Evolutionary conservation across 2,797 vertebrate genomes (phyloP).

Genomic region (Sylvilagus floridanus): DNA sequence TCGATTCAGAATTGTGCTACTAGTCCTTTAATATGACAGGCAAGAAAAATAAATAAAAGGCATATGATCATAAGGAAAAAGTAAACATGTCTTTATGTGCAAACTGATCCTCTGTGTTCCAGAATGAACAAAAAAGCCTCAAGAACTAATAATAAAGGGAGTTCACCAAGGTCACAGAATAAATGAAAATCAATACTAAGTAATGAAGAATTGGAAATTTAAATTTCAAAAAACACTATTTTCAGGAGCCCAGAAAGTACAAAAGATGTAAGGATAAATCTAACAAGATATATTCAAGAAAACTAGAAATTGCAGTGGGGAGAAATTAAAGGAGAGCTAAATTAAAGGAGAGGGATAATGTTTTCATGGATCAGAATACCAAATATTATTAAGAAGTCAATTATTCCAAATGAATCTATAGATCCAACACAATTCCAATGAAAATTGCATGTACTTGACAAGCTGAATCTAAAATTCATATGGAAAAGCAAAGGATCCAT

Average conservation of each 20-base stretch:
- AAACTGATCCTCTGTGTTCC: not conserved
- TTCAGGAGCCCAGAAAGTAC: not conserved
- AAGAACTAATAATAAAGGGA: constrained; percentile 17
- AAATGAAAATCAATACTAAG: not conserved
- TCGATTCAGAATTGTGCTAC: constrained; percentile 39
- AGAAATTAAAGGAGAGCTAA: not conserved
- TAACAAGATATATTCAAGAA: not conserved
- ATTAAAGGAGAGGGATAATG: not conserved
- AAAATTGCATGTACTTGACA: constrained; percentile 8
- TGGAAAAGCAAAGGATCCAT: not conserved
- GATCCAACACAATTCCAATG: constrained; percentile 2
- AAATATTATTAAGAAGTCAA: constrained; percentile 40
- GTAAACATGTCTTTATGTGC: not conserved
- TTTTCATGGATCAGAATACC: not conserved
- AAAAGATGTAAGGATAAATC: not conserved
- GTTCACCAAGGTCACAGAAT: not conserved
- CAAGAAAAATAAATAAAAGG: constrained; percentile 50
- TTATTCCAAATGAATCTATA: constrained; percentile 2
- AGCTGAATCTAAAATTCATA: constrained; percentile 50
- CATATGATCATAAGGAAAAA: not conserved
- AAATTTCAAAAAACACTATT: constrained; percentile 17
- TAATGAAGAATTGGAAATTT: constrained; percentile 20
- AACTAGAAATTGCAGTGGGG: not conserved
- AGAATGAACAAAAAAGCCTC: not conserved
- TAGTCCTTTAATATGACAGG: not conserved